A percentile compares a stretch with the other conserved stretches of the same genome.
phyloP scores from a whole-genome alignment of 2,797 vertebrate genomes.

The Urosaurus nigricauda region DNA sequence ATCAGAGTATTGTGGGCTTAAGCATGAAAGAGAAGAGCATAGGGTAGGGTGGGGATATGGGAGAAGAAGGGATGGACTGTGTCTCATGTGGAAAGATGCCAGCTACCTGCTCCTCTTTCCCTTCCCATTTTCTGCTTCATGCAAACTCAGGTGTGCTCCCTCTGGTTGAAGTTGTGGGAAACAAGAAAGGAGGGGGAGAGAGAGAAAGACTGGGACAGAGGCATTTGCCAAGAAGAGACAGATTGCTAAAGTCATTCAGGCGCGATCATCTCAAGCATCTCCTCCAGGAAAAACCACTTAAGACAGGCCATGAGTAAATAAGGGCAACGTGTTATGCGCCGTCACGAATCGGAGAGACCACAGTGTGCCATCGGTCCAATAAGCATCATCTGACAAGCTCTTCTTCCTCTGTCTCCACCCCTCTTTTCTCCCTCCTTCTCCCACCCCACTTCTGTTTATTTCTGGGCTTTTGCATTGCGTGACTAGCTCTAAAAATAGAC shows the following conservation, averaged over 20 bases:
- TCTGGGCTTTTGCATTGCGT: background rate
- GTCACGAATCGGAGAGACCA: background rate
- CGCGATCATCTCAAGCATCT: slow-evolving; percentile 47
- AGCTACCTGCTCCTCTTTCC: rapidly evolving
- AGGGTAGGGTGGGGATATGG: slow-evolving; percentile 10
- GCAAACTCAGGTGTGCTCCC: slow-evolving; percentile 14
- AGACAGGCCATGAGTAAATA: slow-evolving; percentile 40
- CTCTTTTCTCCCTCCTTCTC: background rate
- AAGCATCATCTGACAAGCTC: background rate
- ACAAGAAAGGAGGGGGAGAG: background rate
- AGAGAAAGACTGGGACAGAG: background rate
- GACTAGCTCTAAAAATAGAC: background rate
- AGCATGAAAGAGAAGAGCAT: too few relatives aligned
- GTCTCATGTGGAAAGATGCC: background rate
- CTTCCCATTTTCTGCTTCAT: background rate
- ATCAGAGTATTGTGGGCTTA: background rate
- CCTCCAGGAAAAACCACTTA: slow-evolving; percentile 63
- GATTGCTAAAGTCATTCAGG: slow-evolving; percentile 66
- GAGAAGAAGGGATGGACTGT: background rate
- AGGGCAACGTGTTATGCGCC: rapidly evolving
- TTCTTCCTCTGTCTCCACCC: slow-evolving; percentile 46
- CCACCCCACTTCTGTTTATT: slow-evolving; percentile 14
- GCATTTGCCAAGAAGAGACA: slow-evolving; percentile 56
- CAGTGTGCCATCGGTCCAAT: background rate
- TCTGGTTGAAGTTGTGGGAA: background rate